Evolutionary conservation across 2,113 vertebrate species (phyloP), one percentile per base, ranked within the genome.

Genomic region (Hippocampus mohnikei): DNA sequence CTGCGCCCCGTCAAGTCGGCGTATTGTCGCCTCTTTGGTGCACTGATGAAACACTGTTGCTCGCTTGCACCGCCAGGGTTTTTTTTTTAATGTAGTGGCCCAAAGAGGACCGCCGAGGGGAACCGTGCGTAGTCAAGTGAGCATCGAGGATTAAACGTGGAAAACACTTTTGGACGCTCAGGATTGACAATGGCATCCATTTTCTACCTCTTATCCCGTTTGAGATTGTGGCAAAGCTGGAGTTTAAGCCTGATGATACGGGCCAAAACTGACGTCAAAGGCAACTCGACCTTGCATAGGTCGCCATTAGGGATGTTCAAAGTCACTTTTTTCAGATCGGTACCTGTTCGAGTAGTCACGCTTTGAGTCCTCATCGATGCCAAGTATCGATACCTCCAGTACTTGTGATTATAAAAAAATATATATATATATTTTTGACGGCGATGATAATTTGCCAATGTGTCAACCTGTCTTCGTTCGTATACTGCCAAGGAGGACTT

Each of bases 21-120:
- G n/a, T 66, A 80, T 76, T 25, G 61, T 41, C 41, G 33, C 66
- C 72, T 71, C 66, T 52, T 81, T 79, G 73, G 83, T 86, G 78
- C 76, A 42, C 8, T 25, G 81, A 69, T 64, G 71, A 73, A 73
- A 63, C 44, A 27, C 55, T 27, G 67, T 46, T 58, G 75, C 72
- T 83, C 71, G 40, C 75, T 79, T 75, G 74, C 70, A 73, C 46
- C 8, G 69, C 73, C 72, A 66, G 60, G 81, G 6, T 0, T 37
- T 37, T 37, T 79, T 73, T 77, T 88, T 83, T 76, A n/a, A 78
- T 76, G 78, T 58, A 60, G 72, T 69, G 73, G 23, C 66, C 52
- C 42, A 81, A 67, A 55, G 52, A 84, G 82, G 81, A 83, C 73
- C 77, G 79, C 81, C 75, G 48, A 73, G 65, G 68, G 67, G 76